Conservation (phyloP, 2,797 vertebrate genomes). For the Pangasius sanitwongsei region DNA sequence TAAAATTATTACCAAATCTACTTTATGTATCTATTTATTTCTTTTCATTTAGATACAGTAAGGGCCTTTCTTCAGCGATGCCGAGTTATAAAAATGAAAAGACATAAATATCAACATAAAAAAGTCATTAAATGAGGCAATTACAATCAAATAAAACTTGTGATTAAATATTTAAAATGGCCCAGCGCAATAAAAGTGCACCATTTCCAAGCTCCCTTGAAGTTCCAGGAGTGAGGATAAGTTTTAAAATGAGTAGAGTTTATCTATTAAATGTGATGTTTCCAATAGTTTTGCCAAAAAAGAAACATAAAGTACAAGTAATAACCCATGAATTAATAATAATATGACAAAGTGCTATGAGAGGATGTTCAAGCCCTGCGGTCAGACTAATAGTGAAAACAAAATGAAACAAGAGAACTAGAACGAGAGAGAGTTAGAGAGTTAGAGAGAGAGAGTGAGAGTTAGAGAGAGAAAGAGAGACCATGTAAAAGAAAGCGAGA, state of each 20-base stretch:
- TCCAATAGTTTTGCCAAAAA: background rate
- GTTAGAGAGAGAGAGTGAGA: background rate
- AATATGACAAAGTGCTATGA: constrained; percentile 23
- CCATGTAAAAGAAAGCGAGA: constrained; percentile 5
- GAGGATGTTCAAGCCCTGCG: constrained; percentile 37
- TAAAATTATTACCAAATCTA: background rate
- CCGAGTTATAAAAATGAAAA: background rate
- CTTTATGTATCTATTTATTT: background rate
- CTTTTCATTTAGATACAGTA: background rate
- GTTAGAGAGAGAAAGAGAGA: constrained; percentile 18
- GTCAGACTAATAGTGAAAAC: constrained; percentile 32
- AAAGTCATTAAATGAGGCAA: constrained; percentile 18
- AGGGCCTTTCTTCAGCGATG: background rate
- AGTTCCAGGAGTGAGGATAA: background rate
- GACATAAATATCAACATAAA: constrained; percentile 12
- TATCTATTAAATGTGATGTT: constrained; percentile 28
- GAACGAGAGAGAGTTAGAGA: constrained; percentile 16
- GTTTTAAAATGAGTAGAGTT: background rate
- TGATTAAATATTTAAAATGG: constrained; percentile 20
- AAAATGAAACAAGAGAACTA: constrained; percentile 21
- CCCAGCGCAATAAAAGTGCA: background rate
- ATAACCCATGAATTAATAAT: constrained; percentile 36
- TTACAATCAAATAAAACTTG: constrained; percentile 4
- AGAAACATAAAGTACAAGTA: constrained; percentile 20
- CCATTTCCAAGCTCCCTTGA: background rate